phyloP scores from a whole-genome alignment of 2,888 invertebrate species.

The Tenodera sinensis region DNA sequence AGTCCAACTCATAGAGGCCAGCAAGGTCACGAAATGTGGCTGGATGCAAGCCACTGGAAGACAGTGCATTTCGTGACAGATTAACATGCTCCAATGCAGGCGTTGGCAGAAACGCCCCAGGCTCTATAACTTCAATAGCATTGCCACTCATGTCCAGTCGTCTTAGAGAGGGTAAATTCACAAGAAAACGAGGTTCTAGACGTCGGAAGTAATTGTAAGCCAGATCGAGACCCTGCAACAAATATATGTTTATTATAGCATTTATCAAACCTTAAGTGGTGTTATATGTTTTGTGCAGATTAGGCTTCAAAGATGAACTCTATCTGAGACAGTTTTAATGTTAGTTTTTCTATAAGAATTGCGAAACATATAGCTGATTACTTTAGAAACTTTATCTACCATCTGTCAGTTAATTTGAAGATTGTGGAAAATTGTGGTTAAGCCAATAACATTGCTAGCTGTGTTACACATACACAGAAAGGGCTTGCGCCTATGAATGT shows the following conservation, averaged over 20 bases:
- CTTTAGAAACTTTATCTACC: too few relatives aligned
- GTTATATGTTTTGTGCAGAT: too few relatives aligned
- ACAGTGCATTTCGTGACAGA: slow-evolving; percentile 70
- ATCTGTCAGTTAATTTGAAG: too few relatives aligned
- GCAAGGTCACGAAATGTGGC: slow-evolving; percentile 71
- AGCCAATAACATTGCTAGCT: too few relatives aligned
- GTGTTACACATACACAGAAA: too few relatives aligned
- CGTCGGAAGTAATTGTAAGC: slow-evolving; percentile 70
- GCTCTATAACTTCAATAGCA: slow-evolving; percentile 64
- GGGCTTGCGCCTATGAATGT: too few relatives aligned
- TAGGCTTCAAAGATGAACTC: too few relatives aligned
- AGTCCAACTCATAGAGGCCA: slow-evolving; percentile 74
- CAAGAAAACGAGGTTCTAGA: slow-evolving; percentile 67
- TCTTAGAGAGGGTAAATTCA: slow-evolving; percentile 70
- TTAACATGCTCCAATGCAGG: slow-evolving; percentile 75
- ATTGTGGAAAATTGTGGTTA: too few relatives aligned
- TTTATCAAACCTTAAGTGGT: not conserved
- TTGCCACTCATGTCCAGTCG: slow-evolving; percentile 75
- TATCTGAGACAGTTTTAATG: too few relatives aligned
- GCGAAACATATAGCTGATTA: too few relatives aligned
- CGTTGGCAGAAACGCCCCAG: slow-evolving; percentile 67
- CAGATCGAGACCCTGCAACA: slow-evolving; percentile 65
- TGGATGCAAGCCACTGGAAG: slow-evolving; percentile 59
- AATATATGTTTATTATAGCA: slow-evolving; percentile 16
- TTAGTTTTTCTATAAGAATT: too few relatives aligned